A percentile compares a stretch with the other conserved stretches of the same genome.
phyloP scores from a whole-genome alignment of 2,888 invertebrate genomes.

The Philonicus albiceps region DNA sequence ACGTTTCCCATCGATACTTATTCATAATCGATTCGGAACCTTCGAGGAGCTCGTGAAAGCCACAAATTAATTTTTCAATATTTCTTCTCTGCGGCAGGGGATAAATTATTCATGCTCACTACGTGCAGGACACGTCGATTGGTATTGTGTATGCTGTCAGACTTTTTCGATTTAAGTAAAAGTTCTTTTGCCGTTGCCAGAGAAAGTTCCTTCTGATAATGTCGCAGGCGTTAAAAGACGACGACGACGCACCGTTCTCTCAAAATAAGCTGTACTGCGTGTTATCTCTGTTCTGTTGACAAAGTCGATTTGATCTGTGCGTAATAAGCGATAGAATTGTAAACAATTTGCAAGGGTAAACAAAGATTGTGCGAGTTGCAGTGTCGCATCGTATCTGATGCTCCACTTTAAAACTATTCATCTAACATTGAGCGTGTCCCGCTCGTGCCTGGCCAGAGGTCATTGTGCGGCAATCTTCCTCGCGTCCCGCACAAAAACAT shows the following conservation, averaged over 20 bases:
- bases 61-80: not conserved
- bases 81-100: not conserved
- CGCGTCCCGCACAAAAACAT: not conserved
- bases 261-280: not conserved
- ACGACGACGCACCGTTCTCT: not conserved
- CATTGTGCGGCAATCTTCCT: not conserved
- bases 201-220: not conserved
- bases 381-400: not conserved
- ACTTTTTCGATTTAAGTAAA: not conserved
- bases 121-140: not conserved
- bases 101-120: not conserved
- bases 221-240: not conserved
- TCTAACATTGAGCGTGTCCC: not conserved
- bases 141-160: not conserved
- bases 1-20: not conserved
- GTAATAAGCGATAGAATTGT: conserved; percentile 5
- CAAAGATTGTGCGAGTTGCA: not conserved
- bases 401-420: not conserved
- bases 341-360: conserved; percentile 16
- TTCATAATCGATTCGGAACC: not conserved
- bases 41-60: not conserved
- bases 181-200: not conserved
- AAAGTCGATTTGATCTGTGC: conserved; percentile 3
- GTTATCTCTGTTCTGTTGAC: not conserved
- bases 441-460: not conserved